Conservation (phyloP, 2,113 vertebrate genomes). For the Pteruthius melanotis region DNA sequence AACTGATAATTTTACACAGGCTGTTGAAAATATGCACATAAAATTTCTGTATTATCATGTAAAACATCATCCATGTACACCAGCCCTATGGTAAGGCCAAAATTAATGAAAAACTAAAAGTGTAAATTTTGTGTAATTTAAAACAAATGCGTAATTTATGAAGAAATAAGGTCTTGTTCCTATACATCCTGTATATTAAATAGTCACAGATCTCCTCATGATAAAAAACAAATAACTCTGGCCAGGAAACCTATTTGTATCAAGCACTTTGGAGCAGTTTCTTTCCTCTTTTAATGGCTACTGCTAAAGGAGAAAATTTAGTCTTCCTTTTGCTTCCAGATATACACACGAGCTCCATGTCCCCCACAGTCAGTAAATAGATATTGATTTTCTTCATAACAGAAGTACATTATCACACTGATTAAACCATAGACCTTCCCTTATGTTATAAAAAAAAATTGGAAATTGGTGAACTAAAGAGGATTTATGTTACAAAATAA, state of each 20-base stretch:
- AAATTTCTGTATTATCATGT: not conserved
- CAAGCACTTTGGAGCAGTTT: not conserved
- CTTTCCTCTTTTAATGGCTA: not conserved
- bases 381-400: constrained; percentile 32
- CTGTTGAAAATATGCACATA: not conserved
- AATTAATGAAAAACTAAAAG: not conserved
- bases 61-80: not conserved
- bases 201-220: not conserved
- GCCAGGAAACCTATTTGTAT: not conserved
- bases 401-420: constrained; percentile 12
- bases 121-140: not conserved
- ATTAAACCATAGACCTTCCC: constrained; percentile 31
- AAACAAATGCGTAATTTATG: not conserved
- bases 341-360: not conserved
- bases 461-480: constrained; percentile 29
- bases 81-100: not conserved
- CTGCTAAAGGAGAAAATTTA: not conserved
- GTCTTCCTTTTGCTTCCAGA: not conserved
- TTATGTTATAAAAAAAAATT: not conserved
- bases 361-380: not conserved
- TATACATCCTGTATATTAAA: not conserved
- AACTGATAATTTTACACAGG: not conserved
- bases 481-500: not conserved
- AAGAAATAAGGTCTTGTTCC: not conserved
- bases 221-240: not conserved